phyloP scores from a whole-genome alignment of 2,797 vertebrate genomes.

The Spinus pinus region DNA sequence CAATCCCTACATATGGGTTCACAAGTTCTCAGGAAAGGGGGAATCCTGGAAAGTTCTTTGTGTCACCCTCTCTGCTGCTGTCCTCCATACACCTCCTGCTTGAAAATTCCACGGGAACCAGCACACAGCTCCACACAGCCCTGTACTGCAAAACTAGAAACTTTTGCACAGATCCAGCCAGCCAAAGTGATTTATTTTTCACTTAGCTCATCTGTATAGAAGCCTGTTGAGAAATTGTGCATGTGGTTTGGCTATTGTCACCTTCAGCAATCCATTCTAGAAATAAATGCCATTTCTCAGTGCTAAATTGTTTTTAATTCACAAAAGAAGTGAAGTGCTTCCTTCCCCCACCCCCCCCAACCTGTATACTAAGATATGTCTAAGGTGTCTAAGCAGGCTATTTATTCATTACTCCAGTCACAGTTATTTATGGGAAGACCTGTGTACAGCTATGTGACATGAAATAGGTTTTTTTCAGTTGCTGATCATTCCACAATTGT shows the following conservation, averaged over 20 bases:
- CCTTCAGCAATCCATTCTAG: background rate
- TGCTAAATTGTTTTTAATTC: background rate
- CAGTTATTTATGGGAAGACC: background rate
- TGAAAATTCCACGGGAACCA: background rate
- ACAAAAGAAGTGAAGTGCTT: background rate
- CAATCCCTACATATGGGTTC: background rate
- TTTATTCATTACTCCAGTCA: background rate
- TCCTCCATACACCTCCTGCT: background rate
- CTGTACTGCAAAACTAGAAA: background rate
- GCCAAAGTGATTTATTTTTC: background rate
- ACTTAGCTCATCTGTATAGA: background rate
- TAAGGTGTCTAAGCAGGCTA: background rate
- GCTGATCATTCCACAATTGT: background rate
- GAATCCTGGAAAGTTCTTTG: background rate
- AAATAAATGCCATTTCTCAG: background rate
- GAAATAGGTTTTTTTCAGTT: background rate
- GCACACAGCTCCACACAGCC: background rate
- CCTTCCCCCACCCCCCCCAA: rapidly evolving
- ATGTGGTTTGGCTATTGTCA: background rate
- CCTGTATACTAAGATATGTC: background rate
- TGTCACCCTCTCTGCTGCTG: background rate
- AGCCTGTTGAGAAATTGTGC: background rate
- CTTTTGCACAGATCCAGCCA: background rate
- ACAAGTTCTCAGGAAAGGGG: background rate
- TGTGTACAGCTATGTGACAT: background rate